Base-by-base conservation (phyloP, 2,888 invertebrate species). In the Erpobdella octoculata region DNA sequence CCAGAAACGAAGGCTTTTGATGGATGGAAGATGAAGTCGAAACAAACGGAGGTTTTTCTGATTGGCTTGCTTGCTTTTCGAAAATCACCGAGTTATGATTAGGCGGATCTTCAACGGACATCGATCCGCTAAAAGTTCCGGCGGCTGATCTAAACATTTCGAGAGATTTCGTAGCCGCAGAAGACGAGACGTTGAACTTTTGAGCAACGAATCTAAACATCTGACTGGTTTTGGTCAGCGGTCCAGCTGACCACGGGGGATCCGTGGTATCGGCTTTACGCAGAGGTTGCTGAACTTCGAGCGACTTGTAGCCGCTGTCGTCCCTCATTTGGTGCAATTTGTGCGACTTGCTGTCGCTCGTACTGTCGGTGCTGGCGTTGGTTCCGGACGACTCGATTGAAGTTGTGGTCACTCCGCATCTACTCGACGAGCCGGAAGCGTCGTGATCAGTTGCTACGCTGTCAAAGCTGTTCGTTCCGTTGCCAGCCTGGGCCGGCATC, bases 361-460 rank as follows among this genome's bases (percentile, higher is more conserved):
- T 82, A 75, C 84, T 84, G 78, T 83, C 84, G 33, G 83, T 84
- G 76, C 82, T 83, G 77, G 82, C 83, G 0, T 83, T 84, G 8
- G 81, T 81, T 21, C 71, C 69, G 6, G 81, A 80, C 18, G 84
- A 84, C 74, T 85, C 85, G 75, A 85, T 83, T 31, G 84, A 84
- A 0, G 85, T 85, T 2, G 83, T 83, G 15, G 83, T 82, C 74
- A 82, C 83, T 74, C 85, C 84, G 62, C 82, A 80, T 59, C 84
- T 78, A 75, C 84, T 84, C 3, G 83, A 81, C 2, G 83, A 81
- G 73, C 85, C 85, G 4, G 84, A 84, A n/a, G 83, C 82, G 38
- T 85, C 84, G 3, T 82, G 82, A 73, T 84, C 84, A 1, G 80
- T 82, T 72, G 83, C 83, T 37, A 84, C 80, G 73, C 85, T 85